Conservation (phyloP, 1,140 invertebrate species). For the Drosophila baimaii region DNA sequence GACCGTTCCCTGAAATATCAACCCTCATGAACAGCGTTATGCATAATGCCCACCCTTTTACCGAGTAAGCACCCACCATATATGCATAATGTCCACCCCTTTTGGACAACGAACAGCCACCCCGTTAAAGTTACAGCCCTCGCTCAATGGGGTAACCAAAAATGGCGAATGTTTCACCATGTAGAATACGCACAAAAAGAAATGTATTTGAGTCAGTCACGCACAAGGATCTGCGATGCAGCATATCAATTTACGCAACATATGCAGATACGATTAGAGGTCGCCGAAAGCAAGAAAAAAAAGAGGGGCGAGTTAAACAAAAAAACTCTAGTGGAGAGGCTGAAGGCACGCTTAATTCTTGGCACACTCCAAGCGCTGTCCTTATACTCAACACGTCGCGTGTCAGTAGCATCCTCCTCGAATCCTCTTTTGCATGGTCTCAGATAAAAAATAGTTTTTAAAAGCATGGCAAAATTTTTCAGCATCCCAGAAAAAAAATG, state of each 20-base stretch:
- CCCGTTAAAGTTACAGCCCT: conserved; percentile 59
- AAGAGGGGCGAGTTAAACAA: conserved; percentile 36
- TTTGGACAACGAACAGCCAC: conserved; percentile 60
- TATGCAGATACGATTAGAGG: conserved; percentile 75
- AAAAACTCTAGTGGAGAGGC: conserved; percentile 37
- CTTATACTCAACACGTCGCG: conserved; percentile 58
- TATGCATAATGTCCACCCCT: conserved; percentile 77
- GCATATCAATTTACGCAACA: conserved; percentile 76
- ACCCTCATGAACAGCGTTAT: conserved; percentile 61
- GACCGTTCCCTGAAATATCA: conserved; percentile 21
- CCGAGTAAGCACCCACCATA: conserved; percentile 52
- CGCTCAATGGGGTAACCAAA: conserved; percentile 64
- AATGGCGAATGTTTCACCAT: conserved; percentile 68
- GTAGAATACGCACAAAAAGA: conserved; percentile 29
- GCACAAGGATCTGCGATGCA: conserved; percentile 36
- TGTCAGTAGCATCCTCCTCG: conserved; percentile 67
- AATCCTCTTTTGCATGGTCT: conserved; percentile 41
- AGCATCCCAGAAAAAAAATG: conserved; percentile 43
- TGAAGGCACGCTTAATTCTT: conserved; percentile 47
- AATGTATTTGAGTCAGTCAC: conserved; percentile 1
- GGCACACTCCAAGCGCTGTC: conserved; percentile 35
- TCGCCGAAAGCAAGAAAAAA: conserved; percentile 31
- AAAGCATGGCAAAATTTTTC: conserved; percentile 52
- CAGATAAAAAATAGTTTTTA: conserved; percentile 61
- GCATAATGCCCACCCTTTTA: conserved; percentile 73